A percentile compares a stretch with the other conserved stretches of the same genome.
Conservation (phyloP, 2,797 vertebrate species). For the Rhabdomys pumilio region DNA sequence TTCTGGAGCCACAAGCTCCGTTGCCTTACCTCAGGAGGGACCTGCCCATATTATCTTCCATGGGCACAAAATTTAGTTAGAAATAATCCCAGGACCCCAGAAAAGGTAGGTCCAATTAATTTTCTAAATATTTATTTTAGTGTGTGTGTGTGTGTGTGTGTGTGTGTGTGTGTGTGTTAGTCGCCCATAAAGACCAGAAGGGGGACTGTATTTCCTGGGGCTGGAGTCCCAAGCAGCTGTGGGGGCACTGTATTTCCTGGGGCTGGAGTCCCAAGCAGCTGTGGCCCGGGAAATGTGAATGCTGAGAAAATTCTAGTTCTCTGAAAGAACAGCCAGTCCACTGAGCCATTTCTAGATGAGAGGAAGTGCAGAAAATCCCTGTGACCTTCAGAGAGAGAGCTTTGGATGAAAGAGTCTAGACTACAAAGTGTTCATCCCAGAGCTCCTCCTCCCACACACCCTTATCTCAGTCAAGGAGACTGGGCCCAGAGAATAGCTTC, state of each 20-base stretch:
- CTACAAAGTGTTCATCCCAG: neutral
- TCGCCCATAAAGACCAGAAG: neutral
- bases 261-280: neutral
- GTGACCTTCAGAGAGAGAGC: neutral
- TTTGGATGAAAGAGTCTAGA: neutral
- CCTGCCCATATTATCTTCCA: neutral
- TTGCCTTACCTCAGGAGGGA: neutral
- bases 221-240: neutral
- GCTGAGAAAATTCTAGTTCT: neutral
- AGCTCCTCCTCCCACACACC: too few species aligned
- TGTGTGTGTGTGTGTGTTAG: too few species aligned
- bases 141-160: neutral
- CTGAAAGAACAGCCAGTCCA: neutral
- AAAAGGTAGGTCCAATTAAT: neutral
- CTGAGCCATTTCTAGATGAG: neutral
- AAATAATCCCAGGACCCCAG: neutral
- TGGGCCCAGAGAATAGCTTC: neutral
- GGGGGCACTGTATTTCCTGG: neutral
- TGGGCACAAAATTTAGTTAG: constrained; percentile 9
- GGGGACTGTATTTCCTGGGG: neutral
- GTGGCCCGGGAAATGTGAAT: neutral
- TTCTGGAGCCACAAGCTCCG: neutral
- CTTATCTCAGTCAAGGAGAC: neutral
- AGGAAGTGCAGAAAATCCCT: neutral
- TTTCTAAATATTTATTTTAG: neutral